Evolutionary conservation across 37 sponge, comb jelly and placozoan genomes (phyloP), one percentile per base, ranked within the genome.

Genomic region (Beroe ovata): DNA sequence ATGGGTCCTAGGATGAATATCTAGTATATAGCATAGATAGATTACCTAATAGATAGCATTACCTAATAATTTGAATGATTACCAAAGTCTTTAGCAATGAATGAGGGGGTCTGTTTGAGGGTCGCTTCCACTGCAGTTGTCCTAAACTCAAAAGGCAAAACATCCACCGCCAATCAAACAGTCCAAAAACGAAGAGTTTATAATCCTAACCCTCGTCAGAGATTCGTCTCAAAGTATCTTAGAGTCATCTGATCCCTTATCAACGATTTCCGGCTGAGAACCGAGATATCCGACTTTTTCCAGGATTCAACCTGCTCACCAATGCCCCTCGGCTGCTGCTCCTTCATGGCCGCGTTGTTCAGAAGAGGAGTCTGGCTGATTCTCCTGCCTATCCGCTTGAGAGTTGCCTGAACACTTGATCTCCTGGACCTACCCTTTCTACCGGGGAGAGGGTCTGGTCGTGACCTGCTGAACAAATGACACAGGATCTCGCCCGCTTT

Each of bases 171-270:
- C n/a, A n/a, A n/a, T n/a, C n/a, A n/a, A n/a, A n/a, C n/a, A n/a
- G n/a, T n/a, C n/a, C n/a, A n/a, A n/a, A n/a, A n/a, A n/a, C n/a
- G n/a, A n/a, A n/a, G n/a, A n/a, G n/a, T n/a, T n/a, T n/a, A n/a
- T 47, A 47, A 16, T 47, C 6, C 54, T 11, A 47, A 47, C 54
- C 54, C 54, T 47, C 54, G n/a, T 62, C 63, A 66, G 29, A 66
- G 30, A 18, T 66, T 66, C 30, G 69, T 66, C 36, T 66, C 69
- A 33, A 66, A 66, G 16, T 66, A 66, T 18, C 30, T 62, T 29
- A 30, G 36, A 6, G 69, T 66, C 69, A 66, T 66, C 34, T 66
- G 69, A 32, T 66, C 69, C 34, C 69, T 25, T 25, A 66, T 66
- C 35, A 66, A 18, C 2, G 69, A 66, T 18, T 30, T 29, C 36